A percentile compares a stretch with the other conserved stretches of the same genome.
phyloP scores from a whole-genome alignment of 1,140 invertebrate species.

The Pseudomyrmex gracilis region DNA sequence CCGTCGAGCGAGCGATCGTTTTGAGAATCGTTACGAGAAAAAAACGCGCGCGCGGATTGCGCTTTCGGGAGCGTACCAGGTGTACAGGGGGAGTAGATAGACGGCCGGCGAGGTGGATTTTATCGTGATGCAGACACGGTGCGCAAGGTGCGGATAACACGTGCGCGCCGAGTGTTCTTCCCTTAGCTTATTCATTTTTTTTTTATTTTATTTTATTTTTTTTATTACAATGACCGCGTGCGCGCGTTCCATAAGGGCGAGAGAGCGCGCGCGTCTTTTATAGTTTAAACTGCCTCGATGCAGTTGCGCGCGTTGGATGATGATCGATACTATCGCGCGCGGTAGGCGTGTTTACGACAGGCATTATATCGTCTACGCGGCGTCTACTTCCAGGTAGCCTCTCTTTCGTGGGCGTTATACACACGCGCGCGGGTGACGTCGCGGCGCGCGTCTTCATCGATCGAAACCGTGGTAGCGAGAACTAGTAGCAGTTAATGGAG shows the following conservation, averaged over 20 bases:
- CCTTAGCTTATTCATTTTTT: not conserved
- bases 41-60: not conserved
- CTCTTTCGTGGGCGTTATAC: constrained; percentile 5
- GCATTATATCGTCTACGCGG: constrained; percentile 66
- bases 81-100: constrained; percentile 9
- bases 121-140: constrained; percentile 1
- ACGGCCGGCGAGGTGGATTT: constrained; percentile 15
- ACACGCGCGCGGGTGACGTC: constrained; percentile 22
- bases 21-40: too few species aligned
- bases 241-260: constrained; percentile 34
- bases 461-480: constrained; percentile 5
- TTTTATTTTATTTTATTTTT: not conserved
- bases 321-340: constrained; percentile 61
- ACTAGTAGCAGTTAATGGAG: not conserved
- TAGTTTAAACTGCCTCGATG: constrained; percentile 46
- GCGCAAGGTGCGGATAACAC: constrained; percentile 8
- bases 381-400: constrained; percentile 50
- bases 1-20: not conserved
- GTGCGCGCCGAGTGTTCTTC: not conserved
- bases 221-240: constrained; percentile 26
- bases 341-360: constrained; percentile 62
- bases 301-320: constrained; percentile 46
- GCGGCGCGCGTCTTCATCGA: constrained; percentile 30
- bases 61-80: constrained; percentile 20
- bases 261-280: constrained; percentile 21